Conservation (phyloP, 2,113 vertebrate genomes). For the Pomatorhinus ruficollis region DNA sequence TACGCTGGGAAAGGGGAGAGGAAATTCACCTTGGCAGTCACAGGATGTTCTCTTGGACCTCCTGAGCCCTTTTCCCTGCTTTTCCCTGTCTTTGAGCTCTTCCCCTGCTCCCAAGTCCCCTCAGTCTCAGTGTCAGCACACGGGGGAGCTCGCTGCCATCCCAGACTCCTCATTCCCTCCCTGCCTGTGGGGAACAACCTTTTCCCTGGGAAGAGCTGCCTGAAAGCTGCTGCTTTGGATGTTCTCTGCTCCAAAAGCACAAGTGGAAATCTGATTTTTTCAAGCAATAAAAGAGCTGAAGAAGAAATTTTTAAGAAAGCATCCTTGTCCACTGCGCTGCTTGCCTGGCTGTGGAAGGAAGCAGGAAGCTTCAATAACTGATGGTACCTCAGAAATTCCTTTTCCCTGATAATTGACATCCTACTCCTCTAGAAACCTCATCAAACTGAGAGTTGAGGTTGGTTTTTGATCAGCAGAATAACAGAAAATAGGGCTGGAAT, state of each 20-base stretch:
- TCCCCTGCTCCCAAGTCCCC: rapidly evolving
- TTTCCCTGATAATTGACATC: neutral
- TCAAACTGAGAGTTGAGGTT: neutral
- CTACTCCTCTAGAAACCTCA: neutral
- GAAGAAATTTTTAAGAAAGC: neutral
- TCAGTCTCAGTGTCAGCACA: rapidly evolving
- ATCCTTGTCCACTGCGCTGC: neutral
- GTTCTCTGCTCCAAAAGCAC: neutral
- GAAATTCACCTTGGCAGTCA: neutral
- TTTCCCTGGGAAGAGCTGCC: neutral
- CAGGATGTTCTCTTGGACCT: neutral
- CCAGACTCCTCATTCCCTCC: neutral
- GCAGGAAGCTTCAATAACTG: neutral
- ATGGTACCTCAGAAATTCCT: neutral
- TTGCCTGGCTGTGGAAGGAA: neutral
- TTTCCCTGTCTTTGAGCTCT: rapidly evolving
- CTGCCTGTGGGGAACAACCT: neutral
- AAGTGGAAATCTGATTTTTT: neutral
- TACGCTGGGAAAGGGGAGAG: neutral
- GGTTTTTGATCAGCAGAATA: neutral
- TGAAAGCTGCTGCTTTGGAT: neutral
- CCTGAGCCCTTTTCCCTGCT: neutral
- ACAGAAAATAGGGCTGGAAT: too few relatives aligned
- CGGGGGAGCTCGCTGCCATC: slow-evolving; percentile 43
- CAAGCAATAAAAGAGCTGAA: neutral